phyloP scores from a whole-genome alignment of 1,140 invertebrate species.

The Pachypsylla venusta region DNA sequence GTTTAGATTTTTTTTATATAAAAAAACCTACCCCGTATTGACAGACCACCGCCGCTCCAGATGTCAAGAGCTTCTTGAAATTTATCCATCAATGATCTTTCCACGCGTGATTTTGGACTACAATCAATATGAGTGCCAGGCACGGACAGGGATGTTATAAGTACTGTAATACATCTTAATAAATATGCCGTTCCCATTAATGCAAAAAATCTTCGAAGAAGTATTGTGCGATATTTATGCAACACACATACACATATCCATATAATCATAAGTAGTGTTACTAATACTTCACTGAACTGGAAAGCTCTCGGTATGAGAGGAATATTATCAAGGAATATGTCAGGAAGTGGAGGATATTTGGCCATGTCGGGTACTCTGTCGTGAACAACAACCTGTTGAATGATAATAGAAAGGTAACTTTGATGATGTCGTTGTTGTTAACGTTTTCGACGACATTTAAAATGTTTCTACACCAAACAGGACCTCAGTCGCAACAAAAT shows the following conservation, averaged over 20 bases:
- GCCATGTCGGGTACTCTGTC: conserved; percentile 97
- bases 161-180: conserved; percentile 90
- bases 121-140: conserved; percentile 92
- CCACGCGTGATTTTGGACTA: conserved; percentile 44
- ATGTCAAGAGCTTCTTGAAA: conserved; percentile 74
- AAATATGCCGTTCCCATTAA: conserved; percentile 92
- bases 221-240: conserved; percentile 90
- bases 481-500: too few species aligned
- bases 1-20: too few species aligned
- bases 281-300: conserved; percentile 92
- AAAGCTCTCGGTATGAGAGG: conserved; percentile 98
- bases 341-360: conserved; percentile 93
- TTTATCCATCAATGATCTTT: conserved; percentile 26
- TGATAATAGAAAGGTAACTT: too few species aligned
- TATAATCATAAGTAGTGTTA: conserved; percentile 68
- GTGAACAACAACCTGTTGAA: conserved; percentile 95
- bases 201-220: conserved; percentile 86
- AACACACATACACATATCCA: conserved; percentile 81
- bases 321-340: conserved; percentile 93
- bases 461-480: too few species aligned
- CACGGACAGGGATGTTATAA: conserved; percentile 94
- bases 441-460: too few species aligned
- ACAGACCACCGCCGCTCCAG: conserved; percentile 92
- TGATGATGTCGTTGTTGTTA: too few species aligned
- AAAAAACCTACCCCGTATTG: conserved; percentile 45